These are phyloP conservation scores for Anticlea derivata DNA, from an alignment of 2,888 invertebrate genomes.

Conservation along the genomic window DNA sequence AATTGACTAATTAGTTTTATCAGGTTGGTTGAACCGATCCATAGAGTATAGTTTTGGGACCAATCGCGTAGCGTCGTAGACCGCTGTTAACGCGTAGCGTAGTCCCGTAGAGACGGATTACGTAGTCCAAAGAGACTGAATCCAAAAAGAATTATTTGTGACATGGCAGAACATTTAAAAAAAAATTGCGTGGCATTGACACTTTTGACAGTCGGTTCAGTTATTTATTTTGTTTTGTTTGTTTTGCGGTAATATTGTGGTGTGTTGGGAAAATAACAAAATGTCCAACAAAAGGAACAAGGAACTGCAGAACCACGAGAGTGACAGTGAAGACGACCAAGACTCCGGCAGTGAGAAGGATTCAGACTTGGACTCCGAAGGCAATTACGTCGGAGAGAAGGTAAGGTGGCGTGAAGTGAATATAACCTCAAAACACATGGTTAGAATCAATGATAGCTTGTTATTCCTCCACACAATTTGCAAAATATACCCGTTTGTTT, in stretches of 20 bases:
- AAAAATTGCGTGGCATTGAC: too few relatives aligned
- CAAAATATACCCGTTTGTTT: too few relatives aligned
- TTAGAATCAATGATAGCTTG: slow-evolving; percentile 9
- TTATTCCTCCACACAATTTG: not conserved
- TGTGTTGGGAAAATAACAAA: slow-evolving; percentile 36
- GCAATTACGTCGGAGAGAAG: slow-evolving; percentile 83
- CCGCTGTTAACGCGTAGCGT: too few relatives aligned
- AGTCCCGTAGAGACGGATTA: too few relatives aligned
- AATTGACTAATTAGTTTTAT: too few relatives aligned
- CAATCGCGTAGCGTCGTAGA: too few relatives aligned
- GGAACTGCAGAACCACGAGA: slow-evolving; percentile 64
- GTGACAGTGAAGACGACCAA: slow-evolving; percentile 75
- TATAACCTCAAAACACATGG: slow-evolving; percentile 75
- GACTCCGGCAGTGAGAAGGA: slow-evolving; percentile 68
- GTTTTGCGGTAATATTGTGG: slow-evolving; percentile 10
- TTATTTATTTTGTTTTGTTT: slow-evolving; percentile 18
- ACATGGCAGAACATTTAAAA: too few relatives aligned
- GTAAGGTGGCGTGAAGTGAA: slow-evolving; percentile 52
- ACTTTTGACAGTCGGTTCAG: too few relatives aligned
- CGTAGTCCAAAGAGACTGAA: too few relatives aligned
- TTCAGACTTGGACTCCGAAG: slow-evolving; percentile 77
- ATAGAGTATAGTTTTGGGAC: too few relatives aligned
- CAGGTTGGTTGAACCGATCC: too few relatives aligned
- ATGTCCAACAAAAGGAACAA: slow-evolving; percentile 78
- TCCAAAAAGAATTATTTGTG: too few relatives aligned